Evolutionary conservation across 2,797 vertebrate species (phyloP), one percentile per base, ranked within the genome.

Genomic region (Philypnodon macrostomus): DNA sequence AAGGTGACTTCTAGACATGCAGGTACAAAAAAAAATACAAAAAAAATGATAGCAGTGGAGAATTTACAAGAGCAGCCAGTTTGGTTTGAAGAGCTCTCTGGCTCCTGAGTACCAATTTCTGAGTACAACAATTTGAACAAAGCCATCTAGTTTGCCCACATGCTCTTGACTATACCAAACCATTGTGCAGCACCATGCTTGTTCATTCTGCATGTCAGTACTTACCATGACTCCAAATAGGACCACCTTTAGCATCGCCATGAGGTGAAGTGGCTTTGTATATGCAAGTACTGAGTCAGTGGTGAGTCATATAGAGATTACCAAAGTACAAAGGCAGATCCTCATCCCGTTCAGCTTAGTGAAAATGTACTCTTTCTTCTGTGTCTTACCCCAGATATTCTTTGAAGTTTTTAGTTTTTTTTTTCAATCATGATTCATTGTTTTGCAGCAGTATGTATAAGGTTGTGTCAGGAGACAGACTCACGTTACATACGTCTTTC

Each of bases 131-230:
- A 73, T 80, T 83, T 75, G 62, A 74, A 62, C 70, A 73, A 71
- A 74, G 55, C 73, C 63, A 69, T 74, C 40, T 65, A 79, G 61
- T 51, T 74, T 77, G 79, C 80, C 77, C 58, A 77, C 73, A 66
- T 82, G 63, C 81, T 76, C 75, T 78, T 75, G 71, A 78, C 63
- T 81, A 79, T 73, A 62, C 62, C 62, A 16, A 68, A 54, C 61
- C 68, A 67, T 58, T 64, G 67, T 80, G 54, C 70, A 71, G 60
- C 59, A 60, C 46, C 21, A 3, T 6, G 3, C 21, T 23, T 6
- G 21, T 21, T 26, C 23, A 4, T n/a, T 30, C 27, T 30, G 41
- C 27, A 30, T 18, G 10, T 44, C 41, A 14, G 13, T 24, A 29
- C 27, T n/a, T 13, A 8, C 41, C 7, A 31, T 18, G 27, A 10